Evolutionary conservation across 1,140 invertebrate genomes (phyloP), one percentile per base, ranked within the genome.

Genomic region (Nasonia longicornis): DNA sequence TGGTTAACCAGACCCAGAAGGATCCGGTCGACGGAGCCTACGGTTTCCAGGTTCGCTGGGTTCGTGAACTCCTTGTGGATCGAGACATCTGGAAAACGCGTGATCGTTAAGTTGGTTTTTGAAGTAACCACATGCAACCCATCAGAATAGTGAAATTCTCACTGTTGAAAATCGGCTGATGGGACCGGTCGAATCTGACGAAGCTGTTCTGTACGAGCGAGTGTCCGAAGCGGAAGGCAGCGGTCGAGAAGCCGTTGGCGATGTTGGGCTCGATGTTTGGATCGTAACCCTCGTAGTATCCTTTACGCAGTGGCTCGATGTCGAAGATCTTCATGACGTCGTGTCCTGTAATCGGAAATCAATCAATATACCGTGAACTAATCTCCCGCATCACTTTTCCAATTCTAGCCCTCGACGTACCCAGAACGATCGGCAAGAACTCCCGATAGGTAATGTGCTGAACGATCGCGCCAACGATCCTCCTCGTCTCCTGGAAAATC

Each of bases 151-250:
- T n/a, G 12, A 85, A n/a, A 16, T 16, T 58, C 86, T 83, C 84
- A 95, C 95, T 95, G 75, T 95, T 94, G 16, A 91, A 90, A 42
- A 95, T 88, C 2, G 93, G 92, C 67, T 91, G 89, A 87, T 95
- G 95, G 82, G 93, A 89, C 8, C 90, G 92, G 84, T 95, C 93
- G 85, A 92, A 94, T 76, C 95, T 90, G 22, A 94, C 88, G 85
- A 94, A 95, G 35, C 93, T 94, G 0, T 95, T 95, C 84, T 98
- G 96, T 1, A 99, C 95, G 29, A 99, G 88, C 35, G 97, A 97
- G 89, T 99, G 98, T 0, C 98, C 98, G 89, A 99, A 99, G 26
- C 97, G 93, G 89, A 96, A 98, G n/a, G 97, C 98, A 2, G 98
- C 98, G 0, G 97, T 94, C 0, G 97, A 95, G 91, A 99, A 99